Conservation (phyloP, 2,888 invertebrate species). For the Torymus auratus region DNA sequence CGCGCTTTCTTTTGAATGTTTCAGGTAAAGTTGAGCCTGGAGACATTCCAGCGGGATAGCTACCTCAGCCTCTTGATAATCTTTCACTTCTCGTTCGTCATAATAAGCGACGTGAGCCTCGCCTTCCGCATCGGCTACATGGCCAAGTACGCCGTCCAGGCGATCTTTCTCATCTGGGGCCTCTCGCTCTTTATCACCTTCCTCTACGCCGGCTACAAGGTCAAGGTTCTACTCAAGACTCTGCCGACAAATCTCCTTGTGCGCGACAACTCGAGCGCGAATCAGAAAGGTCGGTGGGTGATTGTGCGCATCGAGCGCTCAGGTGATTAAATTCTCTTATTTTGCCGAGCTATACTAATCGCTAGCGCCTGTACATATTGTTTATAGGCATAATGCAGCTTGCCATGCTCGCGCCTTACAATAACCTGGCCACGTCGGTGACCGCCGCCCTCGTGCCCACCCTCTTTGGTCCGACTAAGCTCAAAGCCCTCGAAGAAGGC, state of each 20-base stretch:
- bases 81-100: slow-evolving; percentile 78
- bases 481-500: slow-evolving; percentile 30
- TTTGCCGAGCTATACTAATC: not conserved
- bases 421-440: slow-evolving; percentile 78
- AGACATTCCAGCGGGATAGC: slow-evolving; percentile 77
- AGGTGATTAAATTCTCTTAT: not conserved
- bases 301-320: slow-evolving; percentile 24
- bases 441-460: slow-evolving; percentile 79
- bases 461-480: slow-evolving; percentile 70
- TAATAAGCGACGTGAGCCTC: slow-evolving; percentile 78
- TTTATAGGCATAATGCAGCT: slow-evolving; percentile 78
- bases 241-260: slow-evolving; percentile 76
- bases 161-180: slow-evolving; percentile 79
- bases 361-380: slow-evolving; percentile 2
- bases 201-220: slow-evolving; percentile 78
- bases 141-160: slow-evolving; percentile 77
- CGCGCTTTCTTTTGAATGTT: slow-evolving; percentile 41
- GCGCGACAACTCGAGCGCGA: slow-evolving; percentile 72
- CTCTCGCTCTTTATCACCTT: slow-evolving; percentile 79
- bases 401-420: slow-evolving; percentile 79
- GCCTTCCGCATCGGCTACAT: slow-evolving; percentile 76
- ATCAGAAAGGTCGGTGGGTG: slow-evolving; percentile 74
- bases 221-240: slow-evolving; percentile 75
- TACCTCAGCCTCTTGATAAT: slow-evolving; percentile 78
- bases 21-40: slow-evolving; percentile 78